Evolutionary conservation across 53 echinoderm and acorn worm species (phyloP).

Genomic region (Henricia sp.): DNA sequence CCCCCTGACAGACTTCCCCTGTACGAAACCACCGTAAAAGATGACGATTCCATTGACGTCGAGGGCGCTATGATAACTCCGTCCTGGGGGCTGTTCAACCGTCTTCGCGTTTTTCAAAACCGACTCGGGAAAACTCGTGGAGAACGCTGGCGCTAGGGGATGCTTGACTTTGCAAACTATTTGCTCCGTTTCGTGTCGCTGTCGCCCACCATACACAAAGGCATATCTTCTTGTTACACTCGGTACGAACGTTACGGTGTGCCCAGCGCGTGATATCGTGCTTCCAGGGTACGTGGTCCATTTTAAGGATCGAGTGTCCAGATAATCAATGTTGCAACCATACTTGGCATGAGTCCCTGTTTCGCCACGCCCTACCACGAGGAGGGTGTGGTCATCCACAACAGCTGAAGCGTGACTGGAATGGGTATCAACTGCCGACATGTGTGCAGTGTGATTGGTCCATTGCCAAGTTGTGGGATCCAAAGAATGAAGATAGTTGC

Average conservation of each 20-base stretch:
- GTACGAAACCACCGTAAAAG: conserved; percentile 73
- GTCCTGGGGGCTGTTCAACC: conserved; percentile 57
- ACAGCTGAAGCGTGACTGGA: conserved; percentile 70
- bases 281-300: conserved; percentile 68
- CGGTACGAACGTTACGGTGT: conserved; percentile 65
- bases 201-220: conserved; percentile 65
- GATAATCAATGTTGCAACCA: conserved; percentile 72
- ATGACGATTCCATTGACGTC: conserved; percentile 29
- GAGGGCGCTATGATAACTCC: conserved; percentile 69
- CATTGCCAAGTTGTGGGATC: conserved; percentile 46
- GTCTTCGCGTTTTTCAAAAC: conserved; percentile 47
- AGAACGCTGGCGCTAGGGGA: conserved; percentile 16
- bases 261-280: conserved; percentile 68
- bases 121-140: conserved; percentile 22
- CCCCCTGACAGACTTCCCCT: conserved; percentile 75
- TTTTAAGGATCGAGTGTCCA: conserved; percentile 58
- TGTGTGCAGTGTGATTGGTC: conserved; percentile 51
- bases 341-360: conserved; percentile 77
- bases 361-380: conserved; percentile 66
- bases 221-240: conserved; percentile 46
- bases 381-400: conserved; percentile 54
- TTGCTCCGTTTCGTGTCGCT: conserved; percentile 63
- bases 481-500: conserved; percentile 67
- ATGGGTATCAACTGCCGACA: conserved; percentile 63
- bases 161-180: conserved; percentile 66